These are phyloP conservation scores for Thereva unica DNA, from an alignment of 2,888 invertebrate genomes.

Conservation along the genomic window DNA sequence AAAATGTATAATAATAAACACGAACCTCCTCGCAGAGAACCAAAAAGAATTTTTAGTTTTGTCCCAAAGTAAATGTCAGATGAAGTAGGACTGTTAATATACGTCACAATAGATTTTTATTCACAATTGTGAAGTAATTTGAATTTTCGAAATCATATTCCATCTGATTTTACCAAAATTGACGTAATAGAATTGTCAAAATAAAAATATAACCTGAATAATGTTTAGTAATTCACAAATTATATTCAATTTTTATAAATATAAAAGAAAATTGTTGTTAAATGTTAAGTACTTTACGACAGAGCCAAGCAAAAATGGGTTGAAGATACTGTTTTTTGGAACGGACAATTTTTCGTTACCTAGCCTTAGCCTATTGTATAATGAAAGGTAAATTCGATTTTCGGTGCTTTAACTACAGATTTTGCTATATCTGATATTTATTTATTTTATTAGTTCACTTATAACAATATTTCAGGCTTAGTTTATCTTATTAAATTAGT, in stretches of 20 bases:
- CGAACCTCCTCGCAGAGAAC: too few relatives aligned
- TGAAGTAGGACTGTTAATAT: too few relatives aligned
- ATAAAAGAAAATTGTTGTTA: conserved; percentile 49
- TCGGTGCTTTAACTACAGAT: not conserved
- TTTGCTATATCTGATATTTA: too few relatives aligned
- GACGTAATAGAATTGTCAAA: not conserved
- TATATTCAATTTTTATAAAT: conserved; percentile 47
- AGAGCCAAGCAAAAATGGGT: conserved; percentile 26
- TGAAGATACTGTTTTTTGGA: conserved; percentile 80
- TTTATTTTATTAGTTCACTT: too few relatives aligned
- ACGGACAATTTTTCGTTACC: conserved; percentile 80
- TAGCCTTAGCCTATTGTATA: conserved; percentile 70
- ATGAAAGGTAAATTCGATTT: conserved; percentile 60
- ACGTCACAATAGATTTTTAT: not conserved
- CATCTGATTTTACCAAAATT: not conserved
- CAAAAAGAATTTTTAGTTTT: too few relatives aligned
- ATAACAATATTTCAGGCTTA: too few relatives aligned
- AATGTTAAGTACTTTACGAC: not conserved
- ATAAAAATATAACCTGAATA: not conserved
- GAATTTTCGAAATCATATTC: not conserved
- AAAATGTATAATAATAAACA: not conserved
- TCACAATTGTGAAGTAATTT: not conserved
- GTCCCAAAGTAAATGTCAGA: too few relatives aligned
- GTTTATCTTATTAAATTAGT: too few relatives aligned
- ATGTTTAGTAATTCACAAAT: conserved; percentile 1